phyloP scores from a whole-genome alignment of 2,888 invertebrate species.

The Magallana nippona region DNA sequence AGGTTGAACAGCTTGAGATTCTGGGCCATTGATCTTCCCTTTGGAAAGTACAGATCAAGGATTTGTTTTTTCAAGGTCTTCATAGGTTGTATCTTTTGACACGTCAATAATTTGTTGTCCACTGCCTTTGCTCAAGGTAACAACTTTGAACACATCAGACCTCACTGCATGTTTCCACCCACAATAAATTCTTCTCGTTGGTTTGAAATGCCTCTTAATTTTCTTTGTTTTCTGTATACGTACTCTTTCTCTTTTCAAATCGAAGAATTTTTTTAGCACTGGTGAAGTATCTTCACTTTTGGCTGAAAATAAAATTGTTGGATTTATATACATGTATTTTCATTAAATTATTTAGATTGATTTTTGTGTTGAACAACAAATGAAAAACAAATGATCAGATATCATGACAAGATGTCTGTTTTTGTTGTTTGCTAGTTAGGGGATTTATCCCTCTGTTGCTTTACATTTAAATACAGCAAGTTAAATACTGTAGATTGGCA shows the following conservation, averaged over 20 bases:
- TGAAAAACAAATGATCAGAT: too few relatives aligned
- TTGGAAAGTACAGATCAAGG: conserved; percentile 3
- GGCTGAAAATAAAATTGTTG: not conserved
- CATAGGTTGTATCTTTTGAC: conserved; percentile 13
- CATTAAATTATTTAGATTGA: not conserved
- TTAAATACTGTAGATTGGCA: too few relatives aligned
- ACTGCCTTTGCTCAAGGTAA: not conserved
- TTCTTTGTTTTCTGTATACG: not conserved
- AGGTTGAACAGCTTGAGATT: not conserved
- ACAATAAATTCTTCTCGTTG: conserved; percentile 8
- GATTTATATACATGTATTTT: conserved; percentile 12
- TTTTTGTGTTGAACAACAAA: not conserved
- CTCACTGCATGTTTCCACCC: not conserved
- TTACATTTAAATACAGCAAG: too few relatives aligned
- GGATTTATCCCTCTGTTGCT: too few relatives aligned
- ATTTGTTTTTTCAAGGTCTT: conserved; percentile 7
- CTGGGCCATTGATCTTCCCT: not conserved
- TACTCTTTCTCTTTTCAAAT: not conserved
- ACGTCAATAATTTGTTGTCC: not conserved
- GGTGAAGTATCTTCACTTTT: conserved; percentile 11
- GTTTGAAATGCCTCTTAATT: not conserved
- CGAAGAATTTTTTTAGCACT: not conserved
- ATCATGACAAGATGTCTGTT: too few relatives aligned
- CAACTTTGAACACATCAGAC: not conserved
- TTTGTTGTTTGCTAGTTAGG: too few relatives aligned